These are phyloP conservation scores for Loriculus beryllinus DNA, from an alignment of 2,797 vertebrate genomes.

Conservation along the genomic window DNA sequence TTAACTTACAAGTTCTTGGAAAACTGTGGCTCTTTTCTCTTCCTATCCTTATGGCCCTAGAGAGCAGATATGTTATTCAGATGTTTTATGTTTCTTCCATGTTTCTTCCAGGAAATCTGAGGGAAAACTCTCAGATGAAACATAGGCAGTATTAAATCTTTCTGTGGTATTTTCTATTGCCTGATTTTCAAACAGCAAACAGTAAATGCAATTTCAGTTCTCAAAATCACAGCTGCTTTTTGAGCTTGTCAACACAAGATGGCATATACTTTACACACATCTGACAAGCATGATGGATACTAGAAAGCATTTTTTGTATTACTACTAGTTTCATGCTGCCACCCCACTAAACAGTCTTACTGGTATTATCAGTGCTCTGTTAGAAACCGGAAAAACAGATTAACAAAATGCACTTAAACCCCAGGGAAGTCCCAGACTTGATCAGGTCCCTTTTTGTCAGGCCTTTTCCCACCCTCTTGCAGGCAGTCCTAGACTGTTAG, in stretches of 20 bases:
- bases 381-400: background rate
- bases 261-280: conserved; percentile 72
- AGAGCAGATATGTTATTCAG: background rate
- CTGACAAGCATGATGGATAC: conserved; percentile 64
- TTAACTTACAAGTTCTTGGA: background rate
- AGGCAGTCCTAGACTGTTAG: background rate
- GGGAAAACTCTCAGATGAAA: background rate
- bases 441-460: background rate
- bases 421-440: background rate
- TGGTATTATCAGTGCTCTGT: background rate
- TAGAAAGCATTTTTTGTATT: background rate
- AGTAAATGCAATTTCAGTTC: background rate
- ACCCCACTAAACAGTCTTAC: background rate
- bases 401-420: background rate
- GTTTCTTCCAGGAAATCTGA: background rate
- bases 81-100: background rate
- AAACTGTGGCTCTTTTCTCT: background rate
- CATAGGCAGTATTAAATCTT: background rate
- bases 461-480: background rate
- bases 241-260: conserved; percentile 72
- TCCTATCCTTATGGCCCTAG: background rate
- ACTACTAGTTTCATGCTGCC: background rate
- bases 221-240: conserved; percentile 57
- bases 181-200: background rate
- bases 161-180: background rate